Evolutionary conservation across 1,140 invertebrate species (phyloP).

Genomic region (Neocloeon triangulifer): DNA sequence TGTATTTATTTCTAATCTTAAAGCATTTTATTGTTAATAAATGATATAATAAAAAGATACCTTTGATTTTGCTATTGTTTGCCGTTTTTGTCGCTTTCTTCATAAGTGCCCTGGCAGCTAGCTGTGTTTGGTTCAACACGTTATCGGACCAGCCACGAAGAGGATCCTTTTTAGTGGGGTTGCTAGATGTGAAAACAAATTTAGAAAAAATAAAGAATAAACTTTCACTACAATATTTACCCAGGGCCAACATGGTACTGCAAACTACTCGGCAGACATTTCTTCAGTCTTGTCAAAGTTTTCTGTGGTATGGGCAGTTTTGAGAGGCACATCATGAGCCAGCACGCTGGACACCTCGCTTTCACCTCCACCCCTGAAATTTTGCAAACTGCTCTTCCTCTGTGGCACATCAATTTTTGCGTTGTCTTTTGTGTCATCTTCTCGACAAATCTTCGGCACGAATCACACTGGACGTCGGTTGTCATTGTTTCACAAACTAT

Average conservation of each 20-base stretch:
- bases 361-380: no score
- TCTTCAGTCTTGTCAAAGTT: slow-evolving; percentile 10
- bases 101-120: slow-evolving; percentile 18
- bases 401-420: no score
- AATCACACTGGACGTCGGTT: no score
- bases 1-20: slow-evolving; percentile 4
- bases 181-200: slow-evolving; percentile 15
- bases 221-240: slow-evolving; percentile 35
- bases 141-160: slow-evolving; percentile 14
- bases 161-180: slow-evolving; percentile 13
- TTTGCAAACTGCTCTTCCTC: no score
- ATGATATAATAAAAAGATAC: slow-evolving; percentile 14
- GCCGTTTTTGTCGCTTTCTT: slow-evolving; percentile 4
- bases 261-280: slow-evolving; percentile 20
- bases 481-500: no score
- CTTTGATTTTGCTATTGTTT: slow-evolving; percentile 9
- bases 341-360: slow-evolving; percentile 59
- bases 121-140: slow-evolving; percentile 13
- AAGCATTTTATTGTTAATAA: slow-evolving; percentile 1
- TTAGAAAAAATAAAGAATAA: slow-evolving; percentile 30
- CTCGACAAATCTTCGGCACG: no score
- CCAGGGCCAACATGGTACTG: no score
- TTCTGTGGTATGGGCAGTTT: slow-evolving; percentile 40
- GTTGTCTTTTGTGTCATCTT: no score
- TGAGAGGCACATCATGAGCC: slow-evolving; percentile 61